Evolutionary conservation across 2,113 vertebrate species (phyloP).

Genomic region (Alligator mississippiensis): DNA sequence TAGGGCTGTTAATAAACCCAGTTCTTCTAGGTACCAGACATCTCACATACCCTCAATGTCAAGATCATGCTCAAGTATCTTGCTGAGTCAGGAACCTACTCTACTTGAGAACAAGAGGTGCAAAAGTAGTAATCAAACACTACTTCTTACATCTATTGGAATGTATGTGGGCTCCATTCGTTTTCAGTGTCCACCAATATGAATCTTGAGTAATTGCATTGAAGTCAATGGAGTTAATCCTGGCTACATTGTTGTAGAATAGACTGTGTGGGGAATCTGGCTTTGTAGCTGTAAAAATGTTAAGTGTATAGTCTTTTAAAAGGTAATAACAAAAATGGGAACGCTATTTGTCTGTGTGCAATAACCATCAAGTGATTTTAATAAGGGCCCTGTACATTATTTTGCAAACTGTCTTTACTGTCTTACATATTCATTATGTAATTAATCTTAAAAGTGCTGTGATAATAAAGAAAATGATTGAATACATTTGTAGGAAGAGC

Average conservation of each 20-base stretch:
- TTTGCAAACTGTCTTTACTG: not conserved
- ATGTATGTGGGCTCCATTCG: not conserved
- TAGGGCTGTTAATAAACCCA: not conserved
- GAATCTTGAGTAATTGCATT: not conserved
- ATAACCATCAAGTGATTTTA: not conserved
- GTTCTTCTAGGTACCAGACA: not conserved
- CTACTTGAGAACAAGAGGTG: not conserved
- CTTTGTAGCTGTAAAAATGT: not conserved
- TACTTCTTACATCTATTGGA: not conserved
- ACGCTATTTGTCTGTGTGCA: not conserved
- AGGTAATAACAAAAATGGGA: not conserved
- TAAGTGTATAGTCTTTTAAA: not conserved
- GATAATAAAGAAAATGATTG: not conserved
- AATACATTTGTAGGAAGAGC: slow-evolving; percentile 12
- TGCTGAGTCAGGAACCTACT: not conserved
- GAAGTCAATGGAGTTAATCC: not conserved
- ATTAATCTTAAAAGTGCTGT: slow-evolving; percentile 5
- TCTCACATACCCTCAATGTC: not conserved
- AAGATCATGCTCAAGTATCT: not conserved
- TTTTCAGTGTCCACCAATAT: not conserved
- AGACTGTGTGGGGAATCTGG: not conserved
- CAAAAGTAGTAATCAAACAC: not conserved
- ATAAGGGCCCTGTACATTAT: not conserved
- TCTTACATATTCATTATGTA: not conserved
- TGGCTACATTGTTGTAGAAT: not conserved